Base-by-base conservation (phyloP, 2,113 vertebrate genomes). In the Tichodroma muraria region DNA sequence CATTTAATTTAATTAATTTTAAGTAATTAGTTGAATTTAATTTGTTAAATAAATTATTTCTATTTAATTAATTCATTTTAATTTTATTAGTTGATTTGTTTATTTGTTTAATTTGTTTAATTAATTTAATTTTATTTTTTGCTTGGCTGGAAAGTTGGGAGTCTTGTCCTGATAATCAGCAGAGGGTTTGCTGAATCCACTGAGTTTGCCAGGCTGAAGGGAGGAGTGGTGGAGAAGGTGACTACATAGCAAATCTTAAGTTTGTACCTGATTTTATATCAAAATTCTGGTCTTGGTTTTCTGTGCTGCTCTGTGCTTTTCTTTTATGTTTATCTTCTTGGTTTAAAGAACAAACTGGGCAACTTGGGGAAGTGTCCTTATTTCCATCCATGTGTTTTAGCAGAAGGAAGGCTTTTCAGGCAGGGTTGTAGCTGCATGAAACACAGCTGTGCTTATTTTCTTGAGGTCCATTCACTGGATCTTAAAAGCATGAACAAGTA, bases 191-290 rank as follows among this genome's bases (percentile, higher is more conserved):
- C 42, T 86, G 72, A 44, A 49, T 33, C 38, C 7, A 6, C 7
- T 14, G 54, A 44, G 27, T 70, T 94, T 3, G 3, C 18, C 35
- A 54, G 50, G n/a, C 76, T 80, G 59, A 49, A 79, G 75, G 59
- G 37, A 72, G n/a, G 23, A n/a, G n/a, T n/a, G 0, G 0, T 30
- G 44, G 27, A 12, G 6, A 53, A 69, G 9, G 38, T 50, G 44
- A 68, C 38, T 65, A 8, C 6, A 8, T 6, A 25, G 59, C 52
- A 69, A 40, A 77, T 24, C 8, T 42, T 13, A 10, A 69, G 0
- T 23, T 80, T 80, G 22, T 28, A 8, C 9, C 72, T 45, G 63
- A 13, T 47, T 71, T 85, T 18, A 6, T 52, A 72, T 35, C 24
- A 42, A 0, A 24, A 1, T 65, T 76, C n/a, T 93, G 37, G 11